A percentile compares a stretch with the other conserved stretches of the same genome.
These are phyloP conservation scores for Engraulis encrasicolus DNA, from an alignment of 2,113 vertebrate genomes.

Conservation along the genomic window DNA sequence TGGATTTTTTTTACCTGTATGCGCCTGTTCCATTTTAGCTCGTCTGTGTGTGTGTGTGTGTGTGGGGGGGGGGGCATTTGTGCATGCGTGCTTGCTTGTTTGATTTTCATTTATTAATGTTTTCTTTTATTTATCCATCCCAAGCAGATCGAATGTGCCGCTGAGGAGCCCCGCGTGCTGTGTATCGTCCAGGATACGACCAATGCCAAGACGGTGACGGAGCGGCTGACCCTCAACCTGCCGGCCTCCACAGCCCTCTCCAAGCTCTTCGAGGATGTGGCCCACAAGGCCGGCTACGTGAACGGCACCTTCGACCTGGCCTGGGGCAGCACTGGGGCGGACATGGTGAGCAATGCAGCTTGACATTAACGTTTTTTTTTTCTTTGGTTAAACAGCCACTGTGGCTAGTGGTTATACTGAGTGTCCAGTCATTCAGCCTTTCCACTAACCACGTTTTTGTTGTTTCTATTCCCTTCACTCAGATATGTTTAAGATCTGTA, in stretches of 20 bases:
- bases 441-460: too few relatives aligned
- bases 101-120: too few relatives aligned
- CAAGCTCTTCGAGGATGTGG: conserved; percentile 88
- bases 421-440: too few relatives aligned
- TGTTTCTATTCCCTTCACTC: too few relatives aligned
- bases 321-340: conserved; percentile 79
- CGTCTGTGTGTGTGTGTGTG: conserved; percentile 41
- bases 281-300: conserved; percentile 91
- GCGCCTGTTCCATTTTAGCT: conserved; percentile 64
- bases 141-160: conserved; percentile 93
- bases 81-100: too few relatives aligned
- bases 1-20: not conserved
- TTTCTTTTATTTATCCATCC: too few relatives aligned
- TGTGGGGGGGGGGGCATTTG: too few relatives aligned
- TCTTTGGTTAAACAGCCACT: too few relatives aligned
- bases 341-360: conserved; percentile 75
- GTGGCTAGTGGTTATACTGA: too few relatives aligned
- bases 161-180: conserved; percentile 94
- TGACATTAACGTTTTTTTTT: not conserved
- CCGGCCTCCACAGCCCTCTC: conserved; percentile 90
- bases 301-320: conserved; percentile 88
- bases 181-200: conserved; percentile 98
- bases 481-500: too few relatives aligned
- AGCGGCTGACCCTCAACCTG: conserved; percentile 91
- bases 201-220: conserved; percentile 87